Percentiles rank a stretch among this genome's conserved stretches.
phyloP scores from a whole-genome alignment of 2,888 invertebrate species.

The Yponomeuta plumbellus region DNA sequence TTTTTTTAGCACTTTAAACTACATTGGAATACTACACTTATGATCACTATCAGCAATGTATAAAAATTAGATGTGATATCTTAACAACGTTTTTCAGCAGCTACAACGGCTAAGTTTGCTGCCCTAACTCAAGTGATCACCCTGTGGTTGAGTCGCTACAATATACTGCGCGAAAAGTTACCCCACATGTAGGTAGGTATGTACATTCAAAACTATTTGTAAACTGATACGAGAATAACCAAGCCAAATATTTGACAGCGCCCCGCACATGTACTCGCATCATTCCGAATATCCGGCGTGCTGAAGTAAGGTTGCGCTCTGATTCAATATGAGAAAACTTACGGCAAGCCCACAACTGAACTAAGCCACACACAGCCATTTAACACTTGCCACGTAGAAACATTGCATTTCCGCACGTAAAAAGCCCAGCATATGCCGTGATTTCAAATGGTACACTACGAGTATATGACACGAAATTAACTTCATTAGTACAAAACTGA shows the following conservation, averaged over 20 bases:
- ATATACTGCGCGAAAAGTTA: background rate
- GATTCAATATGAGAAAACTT: conserved; percentile 18
- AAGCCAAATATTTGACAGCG: conserved; percentile 28
- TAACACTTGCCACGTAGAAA: background rate
- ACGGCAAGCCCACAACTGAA: background rate
- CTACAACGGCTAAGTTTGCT: too few species aligned
- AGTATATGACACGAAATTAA: conserved; percentile 45
- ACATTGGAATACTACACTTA: too few species aligned
- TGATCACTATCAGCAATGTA: too few species aligned
- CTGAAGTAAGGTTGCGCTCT: conserved; percentile 22
- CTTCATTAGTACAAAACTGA: conserved; percentile 39
- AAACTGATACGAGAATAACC: conserved; percentile 23
- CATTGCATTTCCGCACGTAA: background rate
- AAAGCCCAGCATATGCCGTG: background rate
- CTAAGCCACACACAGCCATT: background rate
- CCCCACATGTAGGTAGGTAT: background rate
- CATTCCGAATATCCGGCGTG: conserved; percentile 1
- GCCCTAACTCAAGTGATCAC: too few species aligned
- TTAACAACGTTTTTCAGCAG: too few species aligned
- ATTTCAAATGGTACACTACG: background rate
- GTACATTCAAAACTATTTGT: conserved; percentile 13
- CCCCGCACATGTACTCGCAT: conserved; percentile 22
- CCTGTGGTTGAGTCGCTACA: too few species aligned
- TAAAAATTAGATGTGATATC: too few species aligned
- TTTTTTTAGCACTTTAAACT: too few species aligned